phyloP scores from a whole-genome alignment of 2,888 invertebrate species.

The Caenorhabditis zanzibari region DNA sequence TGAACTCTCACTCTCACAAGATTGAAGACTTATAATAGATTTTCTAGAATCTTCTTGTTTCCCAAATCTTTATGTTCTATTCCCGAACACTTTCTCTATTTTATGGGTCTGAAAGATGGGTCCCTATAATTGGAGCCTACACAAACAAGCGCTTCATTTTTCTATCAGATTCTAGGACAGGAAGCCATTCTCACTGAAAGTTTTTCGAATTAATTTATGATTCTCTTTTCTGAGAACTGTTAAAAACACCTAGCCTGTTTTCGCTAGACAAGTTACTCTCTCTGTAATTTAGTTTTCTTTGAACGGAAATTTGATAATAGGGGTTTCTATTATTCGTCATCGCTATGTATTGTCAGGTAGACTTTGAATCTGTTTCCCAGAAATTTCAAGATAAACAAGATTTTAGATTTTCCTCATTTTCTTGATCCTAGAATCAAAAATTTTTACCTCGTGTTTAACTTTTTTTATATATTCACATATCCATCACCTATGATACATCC shows the following conservation, averaged over 20 bases:
- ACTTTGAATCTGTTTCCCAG: too few species aligned
- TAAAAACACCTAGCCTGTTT: too few species aligned
- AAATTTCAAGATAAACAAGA: too few species aligned
- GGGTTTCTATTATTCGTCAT: not conserved
- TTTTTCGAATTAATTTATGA: too few species aligned
- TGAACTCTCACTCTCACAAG: not conserved
- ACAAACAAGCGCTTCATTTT: not conserved
- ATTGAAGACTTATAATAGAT: not conserved
- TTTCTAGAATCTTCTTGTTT: not conserved
- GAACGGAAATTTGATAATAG: not conserved
- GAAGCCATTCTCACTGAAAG: too few species aligned
- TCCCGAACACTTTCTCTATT: not conserved
- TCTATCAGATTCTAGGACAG: not conserved
- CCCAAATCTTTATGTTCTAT: not conserved
- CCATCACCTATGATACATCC: conserved; percentile 5
- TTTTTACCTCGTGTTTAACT: too few species aligned
- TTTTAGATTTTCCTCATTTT: too few species aligned
- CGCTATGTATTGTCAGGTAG: too few species aligned
- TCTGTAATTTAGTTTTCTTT: conserved; percentile 21
- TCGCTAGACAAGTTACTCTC: not conserved
- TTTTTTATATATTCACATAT: not conserved
- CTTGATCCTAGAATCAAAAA: too few species aligned
- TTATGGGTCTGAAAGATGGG: conserved; percentile 2
- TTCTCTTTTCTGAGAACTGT: too few species aligned
- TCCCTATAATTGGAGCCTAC: not conserved